Base-by-base conservation (phyloP, 2,888 invertebrate genomes). In the Conistra vaccinii region DNA sequence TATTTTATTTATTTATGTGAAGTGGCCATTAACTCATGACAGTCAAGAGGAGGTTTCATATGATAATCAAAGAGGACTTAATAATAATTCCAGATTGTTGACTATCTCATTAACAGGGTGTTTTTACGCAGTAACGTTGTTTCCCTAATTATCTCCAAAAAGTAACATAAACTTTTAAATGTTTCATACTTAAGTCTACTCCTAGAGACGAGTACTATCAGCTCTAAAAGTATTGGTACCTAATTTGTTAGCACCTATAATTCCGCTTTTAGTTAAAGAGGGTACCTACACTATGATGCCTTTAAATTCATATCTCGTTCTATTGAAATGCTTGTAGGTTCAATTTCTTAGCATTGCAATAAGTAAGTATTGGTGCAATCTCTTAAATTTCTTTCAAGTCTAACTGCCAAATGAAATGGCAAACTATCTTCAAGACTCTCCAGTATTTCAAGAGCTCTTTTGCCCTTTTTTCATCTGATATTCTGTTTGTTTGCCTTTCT, bases 361-460 rank as follows among this genome's bases (percentile, higher is more conserved):
- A 1, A 26, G 51, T 45, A 39, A 39, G 20, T 81, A 55, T 45
- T n/a, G 69, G 32, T 57, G 2, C 51, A n/a, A n/a, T n/a, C n/a
- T n/a, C n/a, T n/a, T n/a, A n/a, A 70, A 78, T 69, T 48, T 48
- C 61, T 63, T 72, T 83, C 39, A 39, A 58, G 14, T 68, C 7
- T 42, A 58, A 73, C 60, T 35, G 23, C 23, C 23, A 32, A 55
- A 69, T 71, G 71, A 72, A 85, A 78, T 35, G 62, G 53, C 62
- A 72, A 81, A 78, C 53, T 61, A 62, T 67, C 60, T 67, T 81
- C 45, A 69, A 63, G 69, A 66, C 26, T 29, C 60, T 66, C 20
- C 20, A 61, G 62, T 62, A 63, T 67, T 69, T 61, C 60, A 69
- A 77, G 63, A 69, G 42, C 26, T 58, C 23, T 72, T 63, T 58